Evolutionary conservation across 1,140 invertebrate genomes (phyloP).

Genomic region (Diuraphis noxia): DNA sequence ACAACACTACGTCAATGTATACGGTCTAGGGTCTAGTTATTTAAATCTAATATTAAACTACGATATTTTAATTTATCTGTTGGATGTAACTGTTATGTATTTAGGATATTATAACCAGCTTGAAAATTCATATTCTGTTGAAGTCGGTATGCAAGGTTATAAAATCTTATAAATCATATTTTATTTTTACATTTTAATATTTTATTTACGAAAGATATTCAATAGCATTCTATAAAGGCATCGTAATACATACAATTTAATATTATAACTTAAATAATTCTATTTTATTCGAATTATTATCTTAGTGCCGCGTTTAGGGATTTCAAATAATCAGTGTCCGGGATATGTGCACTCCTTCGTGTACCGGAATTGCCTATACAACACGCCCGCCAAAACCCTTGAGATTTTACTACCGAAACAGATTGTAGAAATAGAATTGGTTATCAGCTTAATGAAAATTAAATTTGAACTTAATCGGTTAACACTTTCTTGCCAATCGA

Average conservation of each 20-base stretch:
- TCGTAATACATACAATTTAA: too few relatives aligned
- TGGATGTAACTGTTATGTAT: neutral
- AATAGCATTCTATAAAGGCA: neutral
- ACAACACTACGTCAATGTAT: neutral
- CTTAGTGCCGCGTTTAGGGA: neutral
- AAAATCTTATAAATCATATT: neutral
- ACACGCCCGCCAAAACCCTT: conserved; percentile 27
- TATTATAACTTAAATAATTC: too few relatives aligned
- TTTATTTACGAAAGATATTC: neutral
- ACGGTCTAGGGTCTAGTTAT: neutral
- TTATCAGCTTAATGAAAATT: too few relatives aligned
- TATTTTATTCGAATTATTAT: neutral
- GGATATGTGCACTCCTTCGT: neutral
- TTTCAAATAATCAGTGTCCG: neutral
- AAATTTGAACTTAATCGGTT: neutral
- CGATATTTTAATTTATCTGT: neutral
- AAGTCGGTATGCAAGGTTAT: neutral
- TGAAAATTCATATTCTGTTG: neutral
- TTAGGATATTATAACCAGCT: too few relatives aligned
- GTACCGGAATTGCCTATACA: conserved; percentile 45
- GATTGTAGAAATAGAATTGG: neutral
- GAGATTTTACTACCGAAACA: neutral
- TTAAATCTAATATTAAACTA: neutral
- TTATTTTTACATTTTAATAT: neutral
- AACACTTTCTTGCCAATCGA: neutral